Conservation (phyloP, 2,797 vertebrate species). For the Phoeniculus purpureus region DNA sequence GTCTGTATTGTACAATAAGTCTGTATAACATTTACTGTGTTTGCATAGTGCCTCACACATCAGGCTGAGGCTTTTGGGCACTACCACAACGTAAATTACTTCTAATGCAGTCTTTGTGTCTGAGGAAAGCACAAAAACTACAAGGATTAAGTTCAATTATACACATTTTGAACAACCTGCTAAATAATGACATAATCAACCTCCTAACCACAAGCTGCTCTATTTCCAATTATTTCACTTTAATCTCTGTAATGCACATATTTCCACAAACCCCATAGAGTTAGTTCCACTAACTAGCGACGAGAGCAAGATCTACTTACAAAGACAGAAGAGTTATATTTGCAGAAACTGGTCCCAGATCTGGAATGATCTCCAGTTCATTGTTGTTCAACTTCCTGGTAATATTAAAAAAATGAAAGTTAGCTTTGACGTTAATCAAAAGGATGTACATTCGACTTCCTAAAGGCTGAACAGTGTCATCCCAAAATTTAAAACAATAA, state of each 20-base stretch:
- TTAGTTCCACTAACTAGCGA: slow-evolving; percentile 31
- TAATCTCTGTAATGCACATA: background rate
- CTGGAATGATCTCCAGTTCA: slow-evolving; percentile 86
- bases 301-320: slow-evolving; percentile 82
- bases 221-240: slow-evolving; percentile 55
- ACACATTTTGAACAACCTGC: slow-evolving; percentile 41
- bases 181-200: slow-evolving; percentile 52
- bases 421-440: slow-evolving; percentile 7
- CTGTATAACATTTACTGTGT: background rate
- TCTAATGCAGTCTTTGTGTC: slow-evolving; percentile 36
- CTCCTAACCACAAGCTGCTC: slow-evolving; percentile 46
- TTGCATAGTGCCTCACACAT: slow-evolving; percentile 19
- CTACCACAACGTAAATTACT: slow-evolving; percentile 57
- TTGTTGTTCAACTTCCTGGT: slow-evolving; percentile 93
- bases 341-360: slow-evolving; percentile 82
- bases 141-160: slow-evolving; percentile 60
- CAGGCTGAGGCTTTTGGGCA: slow-evolving; percentile 43
- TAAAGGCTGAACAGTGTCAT: background rate
- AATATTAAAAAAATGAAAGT: slow-evolving; percentile 32
- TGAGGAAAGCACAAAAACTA: slow-evolving; percentile 33
- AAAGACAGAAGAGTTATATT: slow-evolving; percentile 89
- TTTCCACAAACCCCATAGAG: background rate
- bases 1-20: background rate
- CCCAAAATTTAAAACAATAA: slow-evolving; percentile 3
- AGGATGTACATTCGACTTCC: background rate